Evolutionary conservation across 2,888 invertebrate species (phyloP).

Genomic region (Metallyticus violacea): DNA sequence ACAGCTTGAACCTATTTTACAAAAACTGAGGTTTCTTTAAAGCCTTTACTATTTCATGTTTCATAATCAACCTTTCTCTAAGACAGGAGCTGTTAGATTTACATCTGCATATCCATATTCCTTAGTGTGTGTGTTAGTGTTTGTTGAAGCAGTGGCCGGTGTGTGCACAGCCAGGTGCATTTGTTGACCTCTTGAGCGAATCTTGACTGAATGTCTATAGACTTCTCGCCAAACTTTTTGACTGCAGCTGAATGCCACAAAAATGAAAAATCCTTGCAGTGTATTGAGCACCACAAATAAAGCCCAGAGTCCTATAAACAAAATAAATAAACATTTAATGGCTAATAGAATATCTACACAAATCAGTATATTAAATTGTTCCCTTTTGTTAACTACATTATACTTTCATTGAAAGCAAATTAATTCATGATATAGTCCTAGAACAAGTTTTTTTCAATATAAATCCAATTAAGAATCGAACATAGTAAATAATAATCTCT

Average conservation of each 20-base stretch:
- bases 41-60: background rate
- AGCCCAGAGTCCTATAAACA: background rate
- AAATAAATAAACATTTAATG: background rate
- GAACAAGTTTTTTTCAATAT: too few relatives aligned
- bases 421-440: too few relatives aligned
- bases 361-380: too few relatives aligned
- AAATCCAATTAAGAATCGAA: too few relatives aligned
- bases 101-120: background rate
- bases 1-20: too few relatives aligned
- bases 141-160: background rate
- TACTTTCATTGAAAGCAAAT: too few relatives aligned
- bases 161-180: background rate
- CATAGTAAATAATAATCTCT: too few relatives aligned
- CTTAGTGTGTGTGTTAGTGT: background rate
- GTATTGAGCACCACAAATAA: background rate
- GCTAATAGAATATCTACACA: too few relatives aligned
- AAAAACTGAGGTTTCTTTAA: background rate
- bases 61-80: background rate
- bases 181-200: background rate
- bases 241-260: background rate
- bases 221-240: background rate
- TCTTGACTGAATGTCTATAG: background rate
- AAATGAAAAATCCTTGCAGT: background rate
- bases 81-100: background rate
- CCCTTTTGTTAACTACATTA: too few relatives aligned